Evolutionary conservation across 2,888 invertebrate species (phyloP).

Genomic region (Onthophagus sagittarius): DNA sequence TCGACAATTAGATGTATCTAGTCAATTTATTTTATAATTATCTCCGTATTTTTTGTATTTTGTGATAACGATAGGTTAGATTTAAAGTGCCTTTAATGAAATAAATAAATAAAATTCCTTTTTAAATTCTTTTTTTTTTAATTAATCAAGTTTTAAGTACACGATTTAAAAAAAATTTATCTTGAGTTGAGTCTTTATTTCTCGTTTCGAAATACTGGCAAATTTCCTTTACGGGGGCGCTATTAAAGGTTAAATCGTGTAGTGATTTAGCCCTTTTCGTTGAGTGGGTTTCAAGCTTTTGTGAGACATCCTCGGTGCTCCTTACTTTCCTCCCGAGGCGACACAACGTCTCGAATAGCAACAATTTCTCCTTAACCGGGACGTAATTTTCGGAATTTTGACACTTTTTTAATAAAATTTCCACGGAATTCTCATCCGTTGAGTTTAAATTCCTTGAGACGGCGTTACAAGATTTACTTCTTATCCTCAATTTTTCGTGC

Average conservation of each 20-base stretch:
- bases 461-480: slow-evolving; percentile 20
- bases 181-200: slow-evolving; percentile 25
- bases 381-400: slow-evolving; percentile 62
- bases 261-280: slow-evolving; percentile 62
- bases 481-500: slow-evolving; percentile 1
- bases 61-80: not conserved
- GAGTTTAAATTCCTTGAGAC: slow-evolving; percentile 17
- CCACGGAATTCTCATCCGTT: slow-evolving; percentile 41
- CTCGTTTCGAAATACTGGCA: slow-evolving; percentile 66
- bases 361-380: slow-evolving; percentile 66
- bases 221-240: slow-evolving; percentile 58
- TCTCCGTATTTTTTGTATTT: not conserved
- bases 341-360: slow-evolving; percentile 67
- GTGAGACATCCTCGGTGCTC: slow-evolving; percentile 61
- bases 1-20: too few relatives aligned
- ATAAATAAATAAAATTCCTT: not conserved
- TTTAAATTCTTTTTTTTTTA: not conserved
- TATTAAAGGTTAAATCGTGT: slow-evolving; percentile 57
- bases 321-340: slow-evolving; percentile 59
- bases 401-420: slow-evolving; percentile 52
- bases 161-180: too few relatives aligned
- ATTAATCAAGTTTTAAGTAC: too few relatives aligned
- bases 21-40: too few relatives aligned
- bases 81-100: not conserved
- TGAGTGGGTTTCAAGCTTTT: slow-evolving; percentile 42